A percentile compares a stretch with the other conserved stretches of the same genome.
These are phyloP conservation scores for Macrobrachium rosenbergii DNA, from an alignment of 1,140 invertebrate species.

Conservation along the genomic window DNA sequence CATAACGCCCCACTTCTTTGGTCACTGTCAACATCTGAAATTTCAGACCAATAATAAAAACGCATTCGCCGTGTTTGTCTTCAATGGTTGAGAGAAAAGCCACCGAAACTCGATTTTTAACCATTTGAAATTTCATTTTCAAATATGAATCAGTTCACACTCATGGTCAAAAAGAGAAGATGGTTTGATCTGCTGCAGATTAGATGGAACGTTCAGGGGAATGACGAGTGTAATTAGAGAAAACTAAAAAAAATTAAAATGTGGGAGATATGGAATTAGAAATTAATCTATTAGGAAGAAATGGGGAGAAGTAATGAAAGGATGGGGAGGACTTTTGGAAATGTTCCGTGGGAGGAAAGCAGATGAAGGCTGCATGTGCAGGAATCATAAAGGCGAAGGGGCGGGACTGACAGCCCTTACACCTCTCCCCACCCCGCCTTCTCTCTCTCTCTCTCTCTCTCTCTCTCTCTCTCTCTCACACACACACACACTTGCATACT, in stretches of 20 bases:
- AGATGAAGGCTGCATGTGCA: conserved; percentile 53
- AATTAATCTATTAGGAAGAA: neutral
- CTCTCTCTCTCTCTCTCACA: neutral
- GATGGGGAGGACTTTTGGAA: neutral
- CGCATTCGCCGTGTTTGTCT: no score
- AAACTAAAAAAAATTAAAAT: neutral
- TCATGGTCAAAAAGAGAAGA: no score
- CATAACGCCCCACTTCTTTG: no score
- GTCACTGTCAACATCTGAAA: no score
- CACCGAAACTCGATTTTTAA: no score
- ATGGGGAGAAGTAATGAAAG: neutral
- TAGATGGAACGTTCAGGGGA: neutral
- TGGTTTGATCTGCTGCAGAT: no score
- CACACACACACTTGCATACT: no score
- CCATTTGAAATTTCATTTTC: no score
- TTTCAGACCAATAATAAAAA: no score
- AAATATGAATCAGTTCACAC: no score
- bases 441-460: neutral
- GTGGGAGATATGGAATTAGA: conserved; percentile 8
- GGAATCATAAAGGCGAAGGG: conserved; percentile 39
- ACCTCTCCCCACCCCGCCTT: conserved; percentile 15
- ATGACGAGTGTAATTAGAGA: neutral
- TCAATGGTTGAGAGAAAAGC: no score
- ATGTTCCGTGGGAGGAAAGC: conserved; percentile 45
- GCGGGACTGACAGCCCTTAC: conserved; percentile 37